Evolutionary conservation across 2,113 vertebrate genomes (phyloP).

Genomic region (Pelvicachromis taeniatus): DNA sequence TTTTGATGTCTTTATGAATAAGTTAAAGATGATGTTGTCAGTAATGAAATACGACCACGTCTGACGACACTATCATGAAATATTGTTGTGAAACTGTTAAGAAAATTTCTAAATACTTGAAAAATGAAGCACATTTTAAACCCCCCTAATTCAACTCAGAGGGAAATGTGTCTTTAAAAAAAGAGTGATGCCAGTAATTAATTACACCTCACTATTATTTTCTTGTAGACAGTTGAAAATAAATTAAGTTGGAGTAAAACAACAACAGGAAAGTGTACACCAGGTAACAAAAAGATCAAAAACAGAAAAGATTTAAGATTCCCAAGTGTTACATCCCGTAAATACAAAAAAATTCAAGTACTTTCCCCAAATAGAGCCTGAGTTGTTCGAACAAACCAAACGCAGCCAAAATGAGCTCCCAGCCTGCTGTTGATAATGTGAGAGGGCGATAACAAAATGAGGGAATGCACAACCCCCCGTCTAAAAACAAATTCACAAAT

Average conservation of each 20-base stretch:
- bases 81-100: not conserved
- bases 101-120: not conserved
- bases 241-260: not conserved
- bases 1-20: not conserved
- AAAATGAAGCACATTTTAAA: not conserved
- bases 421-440: not conserved
- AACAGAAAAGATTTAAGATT: not conserved
- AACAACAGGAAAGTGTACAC: not conserved
- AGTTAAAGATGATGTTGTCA: not conserved
- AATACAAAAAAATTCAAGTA: not conserved
- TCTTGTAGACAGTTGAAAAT: not conserved
- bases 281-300: not conserved
- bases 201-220: not conserved
- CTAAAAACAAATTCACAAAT: not conserved
- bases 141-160: conserved; percentile 5
- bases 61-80: not conserved
- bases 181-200: not conserved
- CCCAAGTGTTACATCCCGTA: not conserved
- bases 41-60: not conserved
- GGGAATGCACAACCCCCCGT: not conserved
- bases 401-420: not conserved
- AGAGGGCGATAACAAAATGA: not conserved
- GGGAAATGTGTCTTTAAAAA: not conserved
- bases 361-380: not conserved
- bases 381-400: not conserved